Base-by-base conservation (phyloP, 2,888 invertebrate genomes). In the Spicauda simplicius region DNA sequence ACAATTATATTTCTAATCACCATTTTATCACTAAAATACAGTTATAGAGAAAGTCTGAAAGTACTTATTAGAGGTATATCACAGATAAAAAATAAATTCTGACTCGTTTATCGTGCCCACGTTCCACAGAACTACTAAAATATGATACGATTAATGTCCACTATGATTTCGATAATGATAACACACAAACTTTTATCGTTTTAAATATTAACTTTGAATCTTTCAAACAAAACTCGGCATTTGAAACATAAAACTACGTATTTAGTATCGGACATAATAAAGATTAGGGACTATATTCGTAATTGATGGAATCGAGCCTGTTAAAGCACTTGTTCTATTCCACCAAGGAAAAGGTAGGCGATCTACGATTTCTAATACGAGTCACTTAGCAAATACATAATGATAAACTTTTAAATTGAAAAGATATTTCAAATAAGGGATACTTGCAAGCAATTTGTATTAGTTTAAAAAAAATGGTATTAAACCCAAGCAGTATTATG, bases 121-220 rank as follows among this genome's bases (percentile, higher is more conserved):
- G 59, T 65, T 65, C 65, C 53, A 30, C 12, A 55, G 68, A 62
- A 66, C 71, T 66, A 69, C 66, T 65, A 70, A 65, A 87, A 88
- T 84, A 87, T 87, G 88, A 86, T 87, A 87, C 77, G 83, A 89
- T 88, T 87, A 88, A 88, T 88, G 86, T 79, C 72, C 72, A 73
- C 79, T 74, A 80, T 84, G 88, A 88, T 90, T 83, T 77, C 81
- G 85, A 89, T 89, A 85, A 83, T 86, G 88, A 90, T 89, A 88
- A 88, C 82, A 78, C 81, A 79, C 76, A 74, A 75, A 74, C 82
- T 85, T 87, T 70, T 71, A 74, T 73, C 70, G 71, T 69, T 72
- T 69, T 65, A 68, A 72, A 68, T 69, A 69, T 66, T 66, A 66
- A 60, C 60, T 60, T 20, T 50, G 57, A 68, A 68, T 65, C 70